phyloP scores from a whole-genome alignment of 1,140 invertebrate species.

The Ceratosolen fusciceps region DNA sequence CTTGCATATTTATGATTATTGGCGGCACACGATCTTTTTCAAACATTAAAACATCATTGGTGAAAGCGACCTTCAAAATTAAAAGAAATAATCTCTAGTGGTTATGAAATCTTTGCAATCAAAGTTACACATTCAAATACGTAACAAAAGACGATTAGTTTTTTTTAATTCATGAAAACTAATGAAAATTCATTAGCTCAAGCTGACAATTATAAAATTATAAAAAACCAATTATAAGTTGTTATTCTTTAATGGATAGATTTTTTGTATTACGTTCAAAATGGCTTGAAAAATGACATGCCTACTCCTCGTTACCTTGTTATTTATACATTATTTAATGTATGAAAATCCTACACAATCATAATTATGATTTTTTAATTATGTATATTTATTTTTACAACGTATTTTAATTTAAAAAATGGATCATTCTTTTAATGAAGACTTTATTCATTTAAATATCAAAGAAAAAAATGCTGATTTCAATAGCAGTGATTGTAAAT shows the following conservation, averaged over 20 bases:
- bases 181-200: too few species aligned
- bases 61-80: too few species aligned
- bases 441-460: neutral
- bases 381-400: neutral
- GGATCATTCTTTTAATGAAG: neutral
- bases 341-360: neutral
- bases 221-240: neutral
- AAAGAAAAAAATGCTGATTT: conserved; percentile 5
- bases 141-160: too few species aligned
- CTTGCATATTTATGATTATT: too few species aligned
- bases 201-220: neutral
- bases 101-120: too few species aligned
- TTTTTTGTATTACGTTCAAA: neutral
- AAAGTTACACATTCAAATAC: too few species aligned
- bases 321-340: neutral
- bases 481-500: neutral
- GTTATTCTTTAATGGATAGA: too few species aligned
- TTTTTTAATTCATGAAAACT: too few species aligned
- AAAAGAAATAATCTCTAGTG: too few species aligned
- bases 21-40: too few species aligned
- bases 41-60: too few species aligned
- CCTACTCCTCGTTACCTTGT: neutral
- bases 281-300: neutral
- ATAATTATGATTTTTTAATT: neutral
- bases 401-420: neutral